Base-by-base conservation (phyloP, 2,113 vertebrate genomes). In the Gymnogyps californianus region DNA sequence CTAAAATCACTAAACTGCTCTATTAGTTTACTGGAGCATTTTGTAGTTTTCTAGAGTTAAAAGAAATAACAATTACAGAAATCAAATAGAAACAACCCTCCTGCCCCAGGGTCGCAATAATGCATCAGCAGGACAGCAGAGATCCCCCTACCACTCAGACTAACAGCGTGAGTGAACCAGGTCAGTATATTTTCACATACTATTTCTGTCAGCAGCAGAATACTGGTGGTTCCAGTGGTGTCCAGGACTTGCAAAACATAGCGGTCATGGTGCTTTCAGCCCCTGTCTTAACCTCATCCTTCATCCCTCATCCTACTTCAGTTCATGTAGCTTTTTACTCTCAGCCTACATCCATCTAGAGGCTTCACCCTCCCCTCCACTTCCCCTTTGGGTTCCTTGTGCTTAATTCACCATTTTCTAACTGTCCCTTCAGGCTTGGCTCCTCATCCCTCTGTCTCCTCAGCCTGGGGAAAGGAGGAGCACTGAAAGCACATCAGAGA, bases 321-420 rank as follows among this genome's bases (percentile, higher is more conserved):
- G 24, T 28, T 55, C 51, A 42, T 19, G 22, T 13, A 80, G 83
- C 20, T 62, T 94, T 81, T 86, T 82, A 62, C 36, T 66, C 52
- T 82, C 17, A 78, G 25, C 11, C n/a, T 49, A 78, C n/a, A 81
- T 46, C 51, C 36, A 78, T 16, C 16, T 26, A 40, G 59, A 26
- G 32, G 22, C 67, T 88, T 90, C 4, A 1, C n/a, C 13, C 12
- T 6, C 10, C 5, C 15, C 2, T 2, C 4, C 9, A 2, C 11
- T 67, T 79, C 14, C 20, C n/a, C 28, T 75, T 59, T 2, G 1
- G 10, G 46, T 24, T 89, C 28, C 11, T 72, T 89, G 40, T 61
- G 38, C 25, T 89, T 76, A 77, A 86, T 65, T 86, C 24, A 66
- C 31, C 8, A 15, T 65, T 83, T 92, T 87, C 46, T 77, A 75